Evolutionary conservation across 2,888 invertebrate species (phyloP), one percentile per base, ranked within the genome.

Genomic region (Dasypolia templi): DNA sequence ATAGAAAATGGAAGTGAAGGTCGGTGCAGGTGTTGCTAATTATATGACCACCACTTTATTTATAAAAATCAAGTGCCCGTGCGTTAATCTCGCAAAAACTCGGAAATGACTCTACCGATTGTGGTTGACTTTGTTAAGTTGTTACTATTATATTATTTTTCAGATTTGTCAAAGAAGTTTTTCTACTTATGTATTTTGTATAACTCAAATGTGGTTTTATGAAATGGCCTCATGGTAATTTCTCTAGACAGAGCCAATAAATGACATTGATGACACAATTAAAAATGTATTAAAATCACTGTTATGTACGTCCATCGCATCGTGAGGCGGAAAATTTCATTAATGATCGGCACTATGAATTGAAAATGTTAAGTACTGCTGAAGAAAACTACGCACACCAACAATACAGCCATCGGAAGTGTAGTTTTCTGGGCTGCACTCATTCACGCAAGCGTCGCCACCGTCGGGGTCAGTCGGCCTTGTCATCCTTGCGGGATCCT

Each of bases 371-470:
- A 32, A 44, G 61, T 61, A 51, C 29, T 32, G 44, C 46, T 85
- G 63, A 61, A 75, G 86, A 84, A 86, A 87, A 84, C 86, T 88
- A 89, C 86, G 79, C 85, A 87, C 91, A 89, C 91, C 91, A 91
- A 83, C 75, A 84, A 62, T 88, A 91, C 81, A 91, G 79, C 90
- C 91, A 89, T 68, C 75, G 78, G 44, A 86, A 77, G 70, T 77
- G 84, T 79, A 85, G 82, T 83, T 87, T 88, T 71, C 78, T 84
- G 19, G 71, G 72, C 77, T 22, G 39, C 26, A 62, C 72, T 92
- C 92, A 91, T 70, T 88, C 86, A 65, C 81, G 85, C 80, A 86
- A 64, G 39, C 73, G 72, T 77, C 81, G 83, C 83, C 88, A 86
- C 22, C 84, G 84, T 26, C 78, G 73, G 44, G 70, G 91, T 90